Base-by-base conservation (phyloP, 2,888 invertebrate genomes). In the Drosophila diplacantha region DNA sequence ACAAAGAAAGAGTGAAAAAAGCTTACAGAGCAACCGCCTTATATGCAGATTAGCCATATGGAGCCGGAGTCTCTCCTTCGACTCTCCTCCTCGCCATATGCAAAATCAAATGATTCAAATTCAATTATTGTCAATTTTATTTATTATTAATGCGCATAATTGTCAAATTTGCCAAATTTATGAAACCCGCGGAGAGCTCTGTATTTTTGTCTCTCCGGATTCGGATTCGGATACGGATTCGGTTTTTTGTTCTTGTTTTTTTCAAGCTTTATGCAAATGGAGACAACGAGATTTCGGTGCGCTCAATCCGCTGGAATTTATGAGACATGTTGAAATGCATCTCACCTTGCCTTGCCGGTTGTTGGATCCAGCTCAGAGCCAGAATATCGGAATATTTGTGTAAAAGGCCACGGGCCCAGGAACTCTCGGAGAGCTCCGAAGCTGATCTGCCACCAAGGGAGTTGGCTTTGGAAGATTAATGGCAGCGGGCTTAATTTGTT, bases 141-240 rank as follows among this genome's bases (percentile, higher is more conserved):
- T 83, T 85, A 86, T 86, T 87, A 86, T 86, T 87, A 87, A 87
- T 81, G 85, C 85, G 86, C 87, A 87, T 87, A 87, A 86, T 87
- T 87, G 87, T 87, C 87, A 87, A 86, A 87, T 87, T 87, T 85
- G 85, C 59, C 83, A 84, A 86, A 85, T 86, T 85, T 86, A 85
- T 85, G 83, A 74, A 77, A 69, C 71, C 71, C 65, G 69, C 35
- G n/a, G 8, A 26, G 34, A 32, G 57, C 22, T 41, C 24, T 47
- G 47, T 47, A 11, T 35, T 54, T 41, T 12, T 29, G 18, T 18
- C 12, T 47, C 26, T 53, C 2, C 22, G 39, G 39, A 39, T 5
- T 35, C 16, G 16, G 35, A n/a, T 16, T 34, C 22, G 39, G 39
- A 39, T 5, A 16, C 16, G 16, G 35, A n/a, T 16, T 34, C 24